Evolutionary conservation across 2,888 invertebrate genomes (phyloP).

Genomic region (Agrochola litura): DNA sequence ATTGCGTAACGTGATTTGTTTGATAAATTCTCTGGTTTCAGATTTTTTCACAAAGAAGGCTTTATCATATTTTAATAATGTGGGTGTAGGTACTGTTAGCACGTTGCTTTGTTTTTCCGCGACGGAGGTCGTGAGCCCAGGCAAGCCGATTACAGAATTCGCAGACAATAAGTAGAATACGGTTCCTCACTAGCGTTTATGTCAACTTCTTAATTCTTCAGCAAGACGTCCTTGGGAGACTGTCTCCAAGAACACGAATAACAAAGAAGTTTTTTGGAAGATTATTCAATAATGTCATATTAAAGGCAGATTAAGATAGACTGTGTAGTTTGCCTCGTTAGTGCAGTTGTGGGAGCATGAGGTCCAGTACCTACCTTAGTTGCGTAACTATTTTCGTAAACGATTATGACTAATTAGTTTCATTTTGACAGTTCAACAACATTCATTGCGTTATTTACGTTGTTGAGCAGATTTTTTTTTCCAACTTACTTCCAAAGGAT

Average conservation of each 20-base stretch:
- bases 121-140: background rate
- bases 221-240: background rate
- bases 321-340: background rate
- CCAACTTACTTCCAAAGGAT: no score
- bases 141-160: background rate
- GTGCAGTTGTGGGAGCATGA: no score
- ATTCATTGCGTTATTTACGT: no score
- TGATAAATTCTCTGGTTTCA: constrained; percentile 16
- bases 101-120: background rate
- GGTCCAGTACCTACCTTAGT: no score
- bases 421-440: no score
- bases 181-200: background rate
- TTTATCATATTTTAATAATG: background rate
- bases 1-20: constrained; percentile 34
- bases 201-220: background rate
- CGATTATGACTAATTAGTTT: no score
- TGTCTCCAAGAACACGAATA: background rate
- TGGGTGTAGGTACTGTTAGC: constrained; percentile 24
- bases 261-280: background rate
- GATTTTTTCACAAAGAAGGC: constrained; percentile 4
- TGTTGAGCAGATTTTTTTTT: no score
- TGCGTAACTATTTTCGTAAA: no score
- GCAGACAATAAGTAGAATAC: background rate
- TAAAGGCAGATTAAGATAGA: background rate
- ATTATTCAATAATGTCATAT: background rate